Conservation (phyloP, 2,888 invertebrate genomes). For the Orgyia antiqua region DNA sequence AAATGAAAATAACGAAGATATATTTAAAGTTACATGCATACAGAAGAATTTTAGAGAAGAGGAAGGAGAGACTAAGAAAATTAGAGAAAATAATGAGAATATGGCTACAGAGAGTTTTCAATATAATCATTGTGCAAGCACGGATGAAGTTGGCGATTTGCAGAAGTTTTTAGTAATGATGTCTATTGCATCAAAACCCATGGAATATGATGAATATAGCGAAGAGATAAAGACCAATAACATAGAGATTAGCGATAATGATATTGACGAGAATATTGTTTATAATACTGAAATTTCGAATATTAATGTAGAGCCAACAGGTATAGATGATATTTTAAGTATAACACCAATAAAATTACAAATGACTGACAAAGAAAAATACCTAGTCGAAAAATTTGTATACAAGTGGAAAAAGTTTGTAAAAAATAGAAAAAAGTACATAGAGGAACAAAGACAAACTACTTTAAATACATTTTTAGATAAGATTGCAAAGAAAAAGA, state of each 20-base stretch:
- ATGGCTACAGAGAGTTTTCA: constrained; percentile 4
- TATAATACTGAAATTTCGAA: constrained; percentile 2
- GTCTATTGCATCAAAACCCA: constrained; percentile 43
- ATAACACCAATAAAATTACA: constrained; percentile 42
- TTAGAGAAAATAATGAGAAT: constrained; percentile 4
- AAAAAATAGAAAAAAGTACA: constrained; percentile 35
- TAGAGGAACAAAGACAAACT: constrained; percentile 44
- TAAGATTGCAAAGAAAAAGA: constrained; percentile 56
- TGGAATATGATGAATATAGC: constrained; percentile 22
- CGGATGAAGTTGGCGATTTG: no score
- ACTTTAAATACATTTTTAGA: constrained; percentile 57
- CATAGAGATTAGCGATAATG: constrained; percentile 5
- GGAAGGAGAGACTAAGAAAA: constrained; percentile 6
- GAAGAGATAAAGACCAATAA: constrained; percentile 6
- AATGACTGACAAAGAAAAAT: constrained; percentile 33
- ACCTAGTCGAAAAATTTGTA: constrained; percentile 45
- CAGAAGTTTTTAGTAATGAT: constrained; percentile 58
- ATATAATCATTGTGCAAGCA: constrained; percentile 4
- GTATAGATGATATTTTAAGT: constrained; percentile 37
- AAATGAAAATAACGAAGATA: constrained; percentile 24
- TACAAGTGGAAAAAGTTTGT: constrained; percentile 54
- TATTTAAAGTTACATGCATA: constrained; percentile 33
- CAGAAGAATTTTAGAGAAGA: constrained; percentile 1
- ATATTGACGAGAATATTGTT: constrained; percentile 1
- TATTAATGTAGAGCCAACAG: constrained; percentile 10